A percentile compares a stretch with the other conserved stretches of the same genome.
These are phyloP conservation scores for Biston betularia DNA, from an alignment of 2,888 invertebrate species.

Conservation along the genomic window DNA sequence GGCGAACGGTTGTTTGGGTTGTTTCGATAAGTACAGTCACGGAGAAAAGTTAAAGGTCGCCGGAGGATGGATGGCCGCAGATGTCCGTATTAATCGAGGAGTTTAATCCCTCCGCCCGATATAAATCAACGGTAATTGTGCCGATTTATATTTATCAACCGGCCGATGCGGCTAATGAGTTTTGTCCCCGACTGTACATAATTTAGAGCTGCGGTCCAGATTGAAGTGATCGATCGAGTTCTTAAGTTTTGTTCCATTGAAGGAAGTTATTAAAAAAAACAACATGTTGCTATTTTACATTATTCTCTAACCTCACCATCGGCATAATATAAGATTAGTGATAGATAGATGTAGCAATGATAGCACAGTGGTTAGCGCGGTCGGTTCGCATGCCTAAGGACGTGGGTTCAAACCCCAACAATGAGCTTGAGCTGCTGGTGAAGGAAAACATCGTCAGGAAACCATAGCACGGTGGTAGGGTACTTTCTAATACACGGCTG, in stretches of 20 bases:
- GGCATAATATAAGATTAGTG: too few species aligned
- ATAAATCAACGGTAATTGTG: slow-evolving; percentile 80
- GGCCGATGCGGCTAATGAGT: slow-evolving; percentile 62
- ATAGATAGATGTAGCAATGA: too few species aligned
- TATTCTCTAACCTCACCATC: too few species aligned
- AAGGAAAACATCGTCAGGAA: too few species aligned
- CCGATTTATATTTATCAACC: slow-evolving; percentile 81
- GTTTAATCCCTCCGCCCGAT: slow-evolving; percentile 75
- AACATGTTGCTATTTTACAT: too few species aligned
- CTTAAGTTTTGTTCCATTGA: slow-evolving; percentile 12
- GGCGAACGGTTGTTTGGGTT: slow-evolving; percentile 16
- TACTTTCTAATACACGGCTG: too few species aligned
- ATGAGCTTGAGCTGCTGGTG: too few species aligned
- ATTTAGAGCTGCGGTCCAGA: slow-evolving; percentile 44
- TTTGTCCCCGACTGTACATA: slow-evolving; percentile 61
- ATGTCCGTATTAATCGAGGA: slow-evolving; percentile 80
- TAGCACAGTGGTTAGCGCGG: too few species aligned
- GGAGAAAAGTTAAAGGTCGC: slow-evolving; percentile 79
- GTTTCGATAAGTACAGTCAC: slow-evolving; percentile 71
- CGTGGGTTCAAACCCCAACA: too few species aligned
- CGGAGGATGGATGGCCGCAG: slow-evolving; percentile 77
- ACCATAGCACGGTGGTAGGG: too few species aligned
- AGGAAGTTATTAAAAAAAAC: not conserved
- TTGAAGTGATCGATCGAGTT: slow-evolving; percentile 28
- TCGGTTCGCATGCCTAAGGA: too few species aligned